Base-by-base conservation (phyloP, 2,113 vertebrate genomes). In the Tichodroma muraria region DNA sequence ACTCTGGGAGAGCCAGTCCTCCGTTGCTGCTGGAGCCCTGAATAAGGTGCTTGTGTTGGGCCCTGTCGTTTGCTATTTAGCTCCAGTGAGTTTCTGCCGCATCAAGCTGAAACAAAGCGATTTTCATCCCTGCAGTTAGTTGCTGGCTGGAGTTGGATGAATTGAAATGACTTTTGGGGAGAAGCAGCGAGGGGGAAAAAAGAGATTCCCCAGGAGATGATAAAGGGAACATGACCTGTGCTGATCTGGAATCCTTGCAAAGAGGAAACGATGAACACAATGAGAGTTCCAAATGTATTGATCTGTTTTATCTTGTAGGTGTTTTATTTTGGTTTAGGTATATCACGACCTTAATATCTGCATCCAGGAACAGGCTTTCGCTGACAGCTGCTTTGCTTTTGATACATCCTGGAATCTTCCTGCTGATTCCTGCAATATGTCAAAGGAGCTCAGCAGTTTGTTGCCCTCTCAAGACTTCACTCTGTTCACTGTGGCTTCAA, bases 91-190 rank as follows among this genome's bases (percentile, higher is more conserved):
- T 82, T 96, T 86, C 90, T 95, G 80, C 89, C 13, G 70, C 85
- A 96, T 90, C 89, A 81, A 78, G 49, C 92, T 91, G 96, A 96
- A 95, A 81, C 69, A 88, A 96, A 91, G 76, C 90, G 72, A 94
- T 96, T 89, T 95, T 75, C 65, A 78, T 88, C 94, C 89, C 94
- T 93, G 91, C 82, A 94, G 91, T 97, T 70, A 92, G 85, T 50
- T 65, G 54, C 68, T 80, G 80, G 85, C 82, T 94, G 86, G 66
- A 59, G 80, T 28, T 64, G 78, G 80, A 70, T 68, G 77, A 97
- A 95, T 96, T 53, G 78, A 79, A 90, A 65, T 88, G 78, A 92
- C 94, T 95, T 93, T 79, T 38, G 73, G 89, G 90, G 87, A 77
- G 84, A 93, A 61, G 37, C 59, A 37, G 37, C 0, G 3, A 94